phyloP scores from a whole-genome alignment of 2,113 vertebrate genomes.

The Balaeniceps rex region DNA sequence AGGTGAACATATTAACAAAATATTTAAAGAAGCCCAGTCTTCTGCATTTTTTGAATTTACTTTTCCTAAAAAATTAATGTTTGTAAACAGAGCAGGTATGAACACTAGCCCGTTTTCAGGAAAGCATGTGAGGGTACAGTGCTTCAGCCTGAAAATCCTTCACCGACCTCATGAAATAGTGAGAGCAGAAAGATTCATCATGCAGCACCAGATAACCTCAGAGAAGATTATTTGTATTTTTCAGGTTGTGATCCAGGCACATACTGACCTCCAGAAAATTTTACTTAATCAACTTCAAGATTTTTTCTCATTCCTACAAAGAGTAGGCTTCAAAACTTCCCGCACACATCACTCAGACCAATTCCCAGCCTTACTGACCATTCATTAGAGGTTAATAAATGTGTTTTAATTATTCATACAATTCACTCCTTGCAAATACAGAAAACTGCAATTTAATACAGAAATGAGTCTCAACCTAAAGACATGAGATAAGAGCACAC shows the following conservation, averaged over 20 bases:
- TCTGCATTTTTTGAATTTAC: not conserved
- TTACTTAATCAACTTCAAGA: not conserved
- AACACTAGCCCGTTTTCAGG: not conserved
- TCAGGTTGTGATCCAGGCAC: not conserved
- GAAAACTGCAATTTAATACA: not conserved
- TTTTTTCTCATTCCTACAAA: not conserved
- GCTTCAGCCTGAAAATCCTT: not conserved
- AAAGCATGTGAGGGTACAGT: not conserved
- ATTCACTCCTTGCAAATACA: not conserved
- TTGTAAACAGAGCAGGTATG: not conserved
- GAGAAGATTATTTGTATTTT: not conserved
- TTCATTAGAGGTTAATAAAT: not conserved
- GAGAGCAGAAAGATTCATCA: not conserved
- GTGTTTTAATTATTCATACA: slow-evolving; percentile 18
- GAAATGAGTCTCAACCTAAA: not conserved
- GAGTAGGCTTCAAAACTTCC: not conserved
- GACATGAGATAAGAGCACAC: not conserved
- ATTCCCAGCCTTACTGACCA: not conserved
- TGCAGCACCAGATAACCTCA: not conserved
- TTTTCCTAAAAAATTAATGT: not conserved
- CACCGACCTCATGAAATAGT: not conserved
- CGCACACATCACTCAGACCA: not conserved
- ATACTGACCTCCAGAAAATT: not conserved
- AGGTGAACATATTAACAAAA: not conserved
- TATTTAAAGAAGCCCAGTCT: not conserved